Evolutionary conservation across 2,113 vertebrate genomes (phyloP), one percentile per base, ranked within the genome.

Genomic region (Corvus moneduloides): DNA sequence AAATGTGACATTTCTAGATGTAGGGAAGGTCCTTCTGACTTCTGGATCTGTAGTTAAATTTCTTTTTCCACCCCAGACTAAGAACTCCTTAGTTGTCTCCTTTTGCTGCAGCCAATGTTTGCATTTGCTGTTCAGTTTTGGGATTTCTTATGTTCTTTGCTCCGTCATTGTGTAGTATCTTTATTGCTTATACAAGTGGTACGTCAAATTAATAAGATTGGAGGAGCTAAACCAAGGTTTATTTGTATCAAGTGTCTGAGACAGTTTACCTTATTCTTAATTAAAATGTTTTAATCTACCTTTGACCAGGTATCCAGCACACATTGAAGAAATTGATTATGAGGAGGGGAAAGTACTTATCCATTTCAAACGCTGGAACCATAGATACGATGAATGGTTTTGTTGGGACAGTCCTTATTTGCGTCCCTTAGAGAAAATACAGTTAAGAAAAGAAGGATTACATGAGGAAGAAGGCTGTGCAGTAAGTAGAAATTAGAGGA

Each of bases 351-450:
- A 98, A 89, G 98, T 99, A 23, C 98, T 99, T 93, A 98, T 99
- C 89, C 99, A 99, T 96, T 99, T 99, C 95, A 98, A 98, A 19
- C 99, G 99, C 93, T 99, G 99, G 99, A 99, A 99, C 96, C 99
- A 99, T 48, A 98, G 99, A 62, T 99, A 99, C 0, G 98, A 99
- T 75, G 99, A 99, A 74, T 99, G 99, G 99, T 99, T 99, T 88
- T 99, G 98, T 61, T 99, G 99, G 99, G 99, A 97, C 96, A 99
- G 99, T 41, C 98, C 98, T 46, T 99, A 98, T 85, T 97, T 99
- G 59, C 98, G 99, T 39, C 99, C 99, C 3, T 96, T 99, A 97
- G 99, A 99, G 96, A 98, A 99, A 88, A 98, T 99, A 96, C 99
- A 99, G 89, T 97, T 99, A 86, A 98, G 99, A 79, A 98, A 98